Conservation (phyloP, 1,140 invertebrate genomes). For the Holotrichia oblita region DNA sequence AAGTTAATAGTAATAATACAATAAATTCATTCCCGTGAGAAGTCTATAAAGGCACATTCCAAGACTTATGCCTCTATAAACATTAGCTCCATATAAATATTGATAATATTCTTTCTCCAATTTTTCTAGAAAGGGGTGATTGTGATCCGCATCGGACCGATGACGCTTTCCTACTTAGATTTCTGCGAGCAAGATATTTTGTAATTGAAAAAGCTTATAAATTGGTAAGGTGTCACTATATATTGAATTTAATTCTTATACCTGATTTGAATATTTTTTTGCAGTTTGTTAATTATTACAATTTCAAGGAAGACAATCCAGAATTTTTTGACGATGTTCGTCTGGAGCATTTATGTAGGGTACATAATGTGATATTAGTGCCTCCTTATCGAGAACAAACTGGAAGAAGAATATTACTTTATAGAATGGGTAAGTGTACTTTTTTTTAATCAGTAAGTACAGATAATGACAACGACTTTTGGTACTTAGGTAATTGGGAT, state of each 20-base stretch:
- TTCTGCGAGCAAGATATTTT: constrained; percentile 84
- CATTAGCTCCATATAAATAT: too few relatives aligned
- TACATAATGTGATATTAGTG: constrained; percentile 77
- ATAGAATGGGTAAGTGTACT: constrained; percentile 67
- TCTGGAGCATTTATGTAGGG: constrained; percentile 69
- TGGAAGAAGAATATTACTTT: constrained; percentile 73
- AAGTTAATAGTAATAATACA: too few relatives aligned
- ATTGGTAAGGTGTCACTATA: constrained; percentile 69
- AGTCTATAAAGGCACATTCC: too few relatives aligned
- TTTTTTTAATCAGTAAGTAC: not conserved
- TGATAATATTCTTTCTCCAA: constrained; percentile 42
- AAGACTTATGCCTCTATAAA: too few relatives aligned
- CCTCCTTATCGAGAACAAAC: constrained; percentile 78
- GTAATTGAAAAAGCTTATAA: constrained; percentile 81
- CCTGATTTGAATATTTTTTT: constrained; percentile 9
- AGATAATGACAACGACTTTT: constrained; percentile 31
- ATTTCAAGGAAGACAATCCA: constrained; percentile 78
- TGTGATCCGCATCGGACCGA: constrained; percentile 80
- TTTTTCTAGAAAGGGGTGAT: constrained; percentile 73
- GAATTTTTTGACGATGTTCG: constrained; percentile 73
- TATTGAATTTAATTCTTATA: not conserved
- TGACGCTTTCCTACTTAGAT: constrained; percentile 83
- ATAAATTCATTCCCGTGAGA: too few relatives aligned
- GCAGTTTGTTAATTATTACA: constrained; percentile 79
- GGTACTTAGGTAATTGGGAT: constrained; percentile 74